Conservation (phyloP, 2,888 invertebrate species). For the Macaria liturata region DNA sequence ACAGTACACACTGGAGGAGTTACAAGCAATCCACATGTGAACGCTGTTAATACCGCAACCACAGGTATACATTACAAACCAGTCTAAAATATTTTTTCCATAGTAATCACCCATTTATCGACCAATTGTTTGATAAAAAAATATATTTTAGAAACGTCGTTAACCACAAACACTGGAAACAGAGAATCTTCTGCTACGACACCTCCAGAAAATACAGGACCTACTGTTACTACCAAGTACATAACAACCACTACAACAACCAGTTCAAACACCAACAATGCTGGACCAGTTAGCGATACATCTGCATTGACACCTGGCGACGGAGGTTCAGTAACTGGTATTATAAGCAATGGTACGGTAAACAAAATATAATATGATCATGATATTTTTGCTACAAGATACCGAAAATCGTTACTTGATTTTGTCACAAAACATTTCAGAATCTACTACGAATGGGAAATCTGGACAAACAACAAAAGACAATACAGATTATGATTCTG, state of each 20-base stretch:
- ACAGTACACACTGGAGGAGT: neutral
- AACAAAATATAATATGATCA: neutral
- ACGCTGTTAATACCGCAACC: slow-evolving; percentile 1
- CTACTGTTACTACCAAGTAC: neutral
- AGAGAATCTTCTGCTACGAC: neutral
- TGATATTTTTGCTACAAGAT: no score
- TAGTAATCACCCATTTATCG: no score
- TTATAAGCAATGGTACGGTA: slow-evolving; percentile 1
- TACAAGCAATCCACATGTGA: neutral
- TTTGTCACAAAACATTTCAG: no score
- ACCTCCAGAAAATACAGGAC: neutral
- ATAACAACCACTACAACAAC: slow-evolving; percentile 1
- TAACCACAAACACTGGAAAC: no score
- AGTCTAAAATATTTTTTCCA: no score
- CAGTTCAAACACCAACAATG: neutral
- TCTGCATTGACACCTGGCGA: slow-evolving; percentile 1
- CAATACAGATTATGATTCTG: neutral
- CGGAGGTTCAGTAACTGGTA: neutral
- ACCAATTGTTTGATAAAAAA: no score
- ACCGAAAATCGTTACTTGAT: no score
- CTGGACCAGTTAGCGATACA: neutral
- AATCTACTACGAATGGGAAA: no score
- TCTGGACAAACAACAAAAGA: neutral
- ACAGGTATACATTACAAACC: neutral
- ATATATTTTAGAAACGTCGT: no score